These are phyloP conservation scores for Scrobipalpa atriplicella DNA, from an alignment of 2,888 invertebrate genomes.

Conservation along the genomic window DNA sequence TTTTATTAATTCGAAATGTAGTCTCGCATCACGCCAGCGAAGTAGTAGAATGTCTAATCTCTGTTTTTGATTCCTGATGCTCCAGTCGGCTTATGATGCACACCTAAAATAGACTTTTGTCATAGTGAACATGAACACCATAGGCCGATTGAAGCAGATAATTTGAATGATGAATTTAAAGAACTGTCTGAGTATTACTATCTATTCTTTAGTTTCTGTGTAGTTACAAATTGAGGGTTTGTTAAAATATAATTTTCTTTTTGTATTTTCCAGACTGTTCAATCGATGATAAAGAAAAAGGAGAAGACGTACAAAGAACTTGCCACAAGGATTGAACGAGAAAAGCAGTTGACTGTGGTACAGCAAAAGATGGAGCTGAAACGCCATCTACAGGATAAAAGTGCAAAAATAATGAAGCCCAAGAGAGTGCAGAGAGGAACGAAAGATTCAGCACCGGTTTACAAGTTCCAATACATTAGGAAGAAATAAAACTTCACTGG, in stretches of 20 bases:
- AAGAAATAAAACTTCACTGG: conserved; percentile 83
- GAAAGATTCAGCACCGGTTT: conserved; percentile 87
- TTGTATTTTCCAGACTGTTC: conserved; percentile 56
- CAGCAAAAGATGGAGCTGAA: conserved; percentile 91
- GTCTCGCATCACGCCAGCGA: too few relatives aligned
- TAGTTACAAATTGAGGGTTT: not conserved
- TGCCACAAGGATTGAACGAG: conserved; percentile 88
- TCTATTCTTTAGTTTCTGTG: too few relatives aligned
- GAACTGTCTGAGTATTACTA: too few relatives aligned
- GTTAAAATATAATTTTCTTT: conserved; percentile 32
- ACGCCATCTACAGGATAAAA: conserved; percentile 83
- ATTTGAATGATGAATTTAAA: too few relatives aligned
- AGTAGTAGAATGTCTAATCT: too few relatives aligned
- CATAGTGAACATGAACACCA: too few relatives aligned
- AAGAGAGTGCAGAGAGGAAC: conserved; percentile 85
- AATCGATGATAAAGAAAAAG: conserved; percentile 82
- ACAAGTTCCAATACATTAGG: conserved; percentile 91
- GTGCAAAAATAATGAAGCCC: conserved; percentile 84
- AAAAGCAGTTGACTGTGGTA: conserved; percentile 88
- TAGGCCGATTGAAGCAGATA: too few relatives aligned
- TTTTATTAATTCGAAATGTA: too few relatives aligned
- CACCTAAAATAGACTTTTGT: too few relatives aligned
- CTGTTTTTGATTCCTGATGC: too few relatives aligned
- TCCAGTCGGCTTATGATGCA: too few relatives aligned
- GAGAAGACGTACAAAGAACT: conserved; percentile 88